Conservation (phyloP, 2,888 invertebrate species). For the Autographa gamma region DNA sequence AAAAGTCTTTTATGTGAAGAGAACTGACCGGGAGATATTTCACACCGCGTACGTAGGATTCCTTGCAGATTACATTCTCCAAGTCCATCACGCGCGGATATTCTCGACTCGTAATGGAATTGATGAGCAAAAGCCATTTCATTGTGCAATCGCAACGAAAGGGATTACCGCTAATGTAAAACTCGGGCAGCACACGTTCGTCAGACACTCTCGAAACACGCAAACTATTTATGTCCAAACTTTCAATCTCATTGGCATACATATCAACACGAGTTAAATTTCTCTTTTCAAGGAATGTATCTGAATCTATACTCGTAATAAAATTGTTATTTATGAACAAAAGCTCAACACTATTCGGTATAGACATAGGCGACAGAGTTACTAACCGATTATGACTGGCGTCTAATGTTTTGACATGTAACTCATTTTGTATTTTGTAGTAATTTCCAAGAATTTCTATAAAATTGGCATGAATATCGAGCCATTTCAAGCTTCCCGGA, state of each 20-base stretch:
- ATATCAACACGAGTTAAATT: constrained; percentile 96
- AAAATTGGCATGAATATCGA: constrained; percentile 96
- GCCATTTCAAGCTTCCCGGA: constrained; percentile 95
- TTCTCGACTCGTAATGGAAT: constrained; percentile 94
- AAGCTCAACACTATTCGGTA: constrained; percentile 95
- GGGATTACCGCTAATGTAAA: constrained; percentile 97
- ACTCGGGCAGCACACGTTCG: constrained; percentile 93
- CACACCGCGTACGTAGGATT: constrained; percentile 94
- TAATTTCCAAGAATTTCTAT: constrained; percentile 96
- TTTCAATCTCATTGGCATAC: constrained; percentile 95
- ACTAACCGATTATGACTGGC: constrained; percentile 96
- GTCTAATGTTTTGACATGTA: constrained; percentile 94
- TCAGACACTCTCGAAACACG: constrained; percentile 92
- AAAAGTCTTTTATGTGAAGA: constrained; percentile 94
- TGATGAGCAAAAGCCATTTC: constrained; percentile 97
- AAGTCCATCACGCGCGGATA: constrained; percentile 96
- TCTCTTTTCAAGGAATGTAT: constrained; percentile 95
- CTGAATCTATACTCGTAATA: constrained; percentile 93
- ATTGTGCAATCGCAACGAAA: constrained; percentile 98
- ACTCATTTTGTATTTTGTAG: constrained; percentile 94
- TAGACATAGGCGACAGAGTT: constrained; percentile 93
- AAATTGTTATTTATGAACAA: constrained; percentile 97
- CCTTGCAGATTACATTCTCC: constrained; percentile 95
- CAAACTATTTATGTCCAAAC: constrained; percentile 94
- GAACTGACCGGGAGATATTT: constrained; percentile 93